Percentiles rank a stretch among this genome's conserved stretches.
phyloP scores from a whole-genome alignment of 2,113 vertebrate genomes.

The Silurus glanis region DNA sequence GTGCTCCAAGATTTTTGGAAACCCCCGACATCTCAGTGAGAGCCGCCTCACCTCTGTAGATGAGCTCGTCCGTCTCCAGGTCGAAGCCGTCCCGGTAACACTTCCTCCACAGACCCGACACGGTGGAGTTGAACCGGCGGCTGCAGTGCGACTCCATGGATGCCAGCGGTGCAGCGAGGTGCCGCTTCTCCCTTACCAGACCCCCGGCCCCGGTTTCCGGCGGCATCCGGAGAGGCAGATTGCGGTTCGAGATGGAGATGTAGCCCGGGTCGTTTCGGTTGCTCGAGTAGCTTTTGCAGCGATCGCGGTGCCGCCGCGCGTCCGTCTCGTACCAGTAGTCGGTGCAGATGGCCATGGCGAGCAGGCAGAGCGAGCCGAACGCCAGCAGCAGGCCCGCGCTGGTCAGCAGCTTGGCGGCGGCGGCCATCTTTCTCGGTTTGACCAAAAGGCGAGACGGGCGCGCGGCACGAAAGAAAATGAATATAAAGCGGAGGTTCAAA shows the following conservation, averaged over 20 bases:
- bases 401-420: constrained; percentile 87
- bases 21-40: background rate
- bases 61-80: constrained; percentile 85
- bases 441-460: constrained; percentile 70
- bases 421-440: constrained; percentile 79
- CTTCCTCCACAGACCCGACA: constrained; percentile 85
- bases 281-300: constrained; percentile 85
- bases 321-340: constrained; percentile 91
- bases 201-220: constrained; percentile 65
- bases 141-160: constrained; percentile 84
- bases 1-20: background rate
- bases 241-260: constrained; percentile 84
- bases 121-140: constrained; percentile 86
- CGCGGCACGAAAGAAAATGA: constrained; percentile 55
- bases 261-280: constrained; percentile 86
- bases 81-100: constrained; percentile 86
- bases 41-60: constrained; percentile 79
- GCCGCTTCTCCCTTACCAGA: constrained; percentile 66
- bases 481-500: constrained; percentile 64
- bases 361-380: constrained; percentile 79
- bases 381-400: constrained; percentile 83
- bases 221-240: constrained; percentile 84
- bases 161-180: constrained; percentile 70
- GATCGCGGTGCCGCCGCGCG: constrained; percentile 82
- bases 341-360: constrained; percentile 87